A percentile compares a stretch with the other conserved stretches of the same genome.
Conservation (phyloP, 2,113 vertebrate species). For the Oriolus oriolus region DNA sequence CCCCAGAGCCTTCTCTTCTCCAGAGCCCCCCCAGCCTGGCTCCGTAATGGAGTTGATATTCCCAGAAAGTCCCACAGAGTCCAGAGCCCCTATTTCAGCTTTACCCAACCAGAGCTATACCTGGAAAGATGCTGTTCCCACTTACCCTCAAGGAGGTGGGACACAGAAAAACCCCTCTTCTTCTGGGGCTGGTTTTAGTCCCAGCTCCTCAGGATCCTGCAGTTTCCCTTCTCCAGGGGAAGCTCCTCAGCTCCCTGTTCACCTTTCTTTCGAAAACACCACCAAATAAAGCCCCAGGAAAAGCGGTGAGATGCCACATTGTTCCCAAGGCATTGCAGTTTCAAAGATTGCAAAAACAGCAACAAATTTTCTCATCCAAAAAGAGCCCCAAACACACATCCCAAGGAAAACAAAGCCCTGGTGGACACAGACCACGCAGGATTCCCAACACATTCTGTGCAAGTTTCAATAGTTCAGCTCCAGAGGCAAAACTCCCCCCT, state of each 20-base stretch:
- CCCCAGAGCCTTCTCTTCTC: neutral
- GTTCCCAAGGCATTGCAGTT: rapidly evolving
- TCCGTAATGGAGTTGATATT: neutral
- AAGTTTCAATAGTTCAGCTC: neutral
- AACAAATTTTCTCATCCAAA: neutral
- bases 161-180: neutral
- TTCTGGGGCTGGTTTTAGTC: neutral
- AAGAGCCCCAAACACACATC: neutral
- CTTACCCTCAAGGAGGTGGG: neutral
- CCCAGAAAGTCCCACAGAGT: neutral
- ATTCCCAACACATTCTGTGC: neutral
- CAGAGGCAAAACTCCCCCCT: neutral
- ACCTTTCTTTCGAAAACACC: neutral
- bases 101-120: rapidly evolving
- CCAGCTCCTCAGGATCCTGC: neutral
- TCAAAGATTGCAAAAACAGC: rapidly evolving
- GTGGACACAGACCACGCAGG: rapidly evolving
- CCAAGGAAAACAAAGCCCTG: neutral
- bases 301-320: rapidly evolving
- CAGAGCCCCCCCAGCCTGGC: neutral
- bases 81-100: neutral
- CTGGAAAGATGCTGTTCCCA: neutral
- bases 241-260: neutral
- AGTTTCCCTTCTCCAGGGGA: neutral
- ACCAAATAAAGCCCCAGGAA: neutral